Base-by-base conservation (phyloP, 2,888 invertebrate species). In the Agriopis aurantiaria region DNA sequence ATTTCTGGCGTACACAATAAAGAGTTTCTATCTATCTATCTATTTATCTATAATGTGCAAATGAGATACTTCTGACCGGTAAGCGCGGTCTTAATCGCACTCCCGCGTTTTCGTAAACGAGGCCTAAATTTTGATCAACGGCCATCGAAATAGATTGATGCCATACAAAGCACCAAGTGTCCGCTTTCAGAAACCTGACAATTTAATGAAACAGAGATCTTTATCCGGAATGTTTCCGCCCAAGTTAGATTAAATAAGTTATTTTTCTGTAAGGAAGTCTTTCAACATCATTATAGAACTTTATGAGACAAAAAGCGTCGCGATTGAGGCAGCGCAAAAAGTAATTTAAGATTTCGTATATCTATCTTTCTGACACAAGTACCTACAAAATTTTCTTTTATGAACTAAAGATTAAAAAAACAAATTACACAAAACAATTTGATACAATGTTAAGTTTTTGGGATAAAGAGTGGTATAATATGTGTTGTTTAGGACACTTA, bases 161-260 rank as follows among this genome's bases (percentile, higher is more conserved):
- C 55, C 63, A 55, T 10, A 62, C 59, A 65, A 69, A 71, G 57
- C 52, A 66, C 55, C 65, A 51, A 40, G 55, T 33, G 62, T 41
- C 55, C 51, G 62, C 66, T 14, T 65, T 71, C 67, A 56, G 12
- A 76, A 65, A 71, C 67, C 75, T 75, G 73, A 71, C 73, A 77
- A 79, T 78, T 84, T 82, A 84, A 86, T 82, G 78, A 85, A 82
- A 81, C 80, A 58, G 66, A 77, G 79, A 78, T 86, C 81, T 81
- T 59, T 80, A 80, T 80, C 75, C 40, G 46, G 14, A 11, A 70
- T 77, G 73, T 75, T 72, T 51, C 73, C 72, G 52, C 9, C 61
- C 71, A 87, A 86, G 82, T 87, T 87, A 81, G 82, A 87, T 87
- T 82, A 83, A 83, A 82, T 80, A 85, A 86, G 78, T 87, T 85